Base-by-base conservation (phyloP, 2,888 invertebrate genomes). In the Dasypogon diadema region DNA sequence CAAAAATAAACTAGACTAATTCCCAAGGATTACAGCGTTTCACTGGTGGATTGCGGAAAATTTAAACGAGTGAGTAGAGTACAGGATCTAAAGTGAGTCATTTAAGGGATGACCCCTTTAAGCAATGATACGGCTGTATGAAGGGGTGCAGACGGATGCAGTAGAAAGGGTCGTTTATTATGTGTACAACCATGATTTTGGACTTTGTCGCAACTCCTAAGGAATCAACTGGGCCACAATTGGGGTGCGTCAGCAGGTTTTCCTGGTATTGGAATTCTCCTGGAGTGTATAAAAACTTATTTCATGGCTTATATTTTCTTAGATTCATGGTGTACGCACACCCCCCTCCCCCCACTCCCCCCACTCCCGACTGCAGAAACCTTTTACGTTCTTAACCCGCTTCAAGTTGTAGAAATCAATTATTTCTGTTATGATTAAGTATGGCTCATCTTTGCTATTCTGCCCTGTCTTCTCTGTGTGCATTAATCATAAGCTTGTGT, bases 41-140 rank as follows among this genome's bases (percentile, higher is more conserved):
- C n/a, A 46, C 22, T 24, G 26, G 46, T 12, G 22, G 16, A 65
- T 24, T 65, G 65, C 65, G 2, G 65, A 65, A 8, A 46, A 22
- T 65, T 65, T 48, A 65, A 65, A 48, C 46, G 48, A 65, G 65
- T 65, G 26, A 46, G 65, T 63, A 63, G 12, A 1, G 5, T 12
- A 42, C n/a, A 42, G 42, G 48, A 8, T 8, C 8, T 48, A 65
- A 46, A 65, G 14, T 46, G 65, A 65, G 24, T 65, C 65, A 46
- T 65, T 65, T 46, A 46, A 12, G 46, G 65, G 42, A 65, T 65
- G 65, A 65, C 65, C 60, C 48, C 65, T 65, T 65, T 65, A 10
- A 65, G 22, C 24, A 46, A 10, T 18, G 2, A 46, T n/a, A n/a
- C 34, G 4, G 16, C 24, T 26, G 10, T n/a, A 42, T 42, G n/a